Evolutionary conservation across 2,113 vertebrate genomes (phyloP).

Genomic region (Mastomys coucha): DNA sequence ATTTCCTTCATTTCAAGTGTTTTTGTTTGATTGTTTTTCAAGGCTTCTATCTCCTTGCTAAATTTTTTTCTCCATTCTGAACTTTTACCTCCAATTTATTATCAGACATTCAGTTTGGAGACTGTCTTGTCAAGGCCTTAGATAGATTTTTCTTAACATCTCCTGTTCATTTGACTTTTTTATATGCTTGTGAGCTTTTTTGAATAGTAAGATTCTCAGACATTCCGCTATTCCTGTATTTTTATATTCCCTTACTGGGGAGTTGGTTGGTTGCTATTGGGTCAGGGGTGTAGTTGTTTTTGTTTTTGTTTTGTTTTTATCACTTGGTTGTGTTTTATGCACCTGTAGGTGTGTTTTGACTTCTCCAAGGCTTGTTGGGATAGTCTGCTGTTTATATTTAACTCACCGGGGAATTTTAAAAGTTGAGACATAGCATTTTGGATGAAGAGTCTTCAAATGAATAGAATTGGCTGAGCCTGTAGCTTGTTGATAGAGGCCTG

Average conservation of each 20-base stretch:
- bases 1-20: neutral
- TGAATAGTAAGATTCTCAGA: neutral
- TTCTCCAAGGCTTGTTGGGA: neutral
- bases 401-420: conserved; percentile 19
- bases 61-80: neutral
- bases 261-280: neutral
- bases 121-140: neutral
- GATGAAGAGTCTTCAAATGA: neutral
- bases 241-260: neutral
- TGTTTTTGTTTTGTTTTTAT: neutral
- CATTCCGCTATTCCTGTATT: neutral
- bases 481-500: neutral
- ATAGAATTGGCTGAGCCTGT: neutral
- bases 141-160: neutral
- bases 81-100: neutral
- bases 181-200: neutral
- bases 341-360: neutral
- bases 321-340: neutral
- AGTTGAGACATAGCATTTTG: neutral
- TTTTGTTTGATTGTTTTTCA: neutral
- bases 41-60: neutral
- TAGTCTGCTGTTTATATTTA: conserved; percentile 17
- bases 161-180: neutral
- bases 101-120: neutral
- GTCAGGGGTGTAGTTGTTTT: neutral